A percentile compares a stretch with the other conserved stretches of the same genome.
Conservation (phyloP, 1,140 invertebrate genomes). For the Phortica variegata region DNA sequence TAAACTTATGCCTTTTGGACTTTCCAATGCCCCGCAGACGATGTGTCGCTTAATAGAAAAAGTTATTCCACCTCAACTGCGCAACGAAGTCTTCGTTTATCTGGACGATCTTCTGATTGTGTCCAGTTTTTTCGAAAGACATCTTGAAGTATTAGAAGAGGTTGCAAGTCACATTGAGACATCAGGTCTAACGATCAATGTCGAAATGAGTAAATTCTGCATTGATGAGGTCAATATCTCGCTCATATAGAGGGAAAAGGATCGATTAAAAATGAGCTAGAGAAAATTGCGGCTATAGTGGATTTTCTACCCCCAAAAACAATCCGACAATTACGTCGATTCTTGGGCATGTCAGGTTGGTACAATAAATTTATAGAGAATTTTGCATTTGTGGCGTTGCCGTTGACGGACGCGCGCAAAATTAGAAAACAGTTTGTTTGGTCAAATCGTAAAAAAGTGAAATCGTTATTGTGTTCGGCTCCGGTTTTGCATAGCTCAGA, state of each 20-base stretch:
- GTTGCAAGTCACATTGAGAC: constrained; percentile 17
- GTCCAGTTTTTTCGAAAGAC: constrained; percentile 44
- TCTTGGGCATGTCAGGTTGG: not conserved
- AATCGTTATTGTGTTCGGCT: not conserved
- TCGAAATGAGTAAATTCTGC: constrained; percentile 14
- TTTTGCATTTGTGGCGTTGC: not conserved
- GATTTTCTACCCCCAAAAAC: too few species aligned
- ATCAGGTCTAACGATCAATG: constrained; percentile 25
- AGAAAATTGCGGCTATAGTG: too few species aligned
- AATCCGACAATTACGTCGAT: not conserved
- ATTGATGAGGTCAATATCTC: too few species aligned
- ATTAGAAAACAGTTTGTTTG: not conserved
- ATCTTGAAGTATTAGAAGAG: constrained; percentile 28
- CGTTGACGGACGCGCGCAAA: not conserved
- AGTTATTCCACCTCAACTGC: constrained; percentile 1
- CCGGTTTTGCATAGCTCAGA: too few species aligned
- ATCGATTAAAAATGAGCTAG: too few species aligned
- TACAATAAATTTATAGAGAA: not conserved
- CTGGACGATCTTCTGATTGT: constrained; percentile 48
- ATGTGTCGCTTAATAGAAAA: constrained; percentile 8
- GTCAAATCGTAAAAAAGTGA: not conserved
- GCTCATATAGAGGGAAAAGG: too few species aligned
- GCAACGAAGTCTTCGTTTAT: constrained; percentile 14
- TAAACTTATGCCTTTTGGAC: too few species aligned
- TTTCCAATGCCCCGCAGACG: constrained; percentile 6